Percentiles rank a stretch among this genome's conserved stretches.
Conservation (phyloP, 1,140 invertebrate genomes). For the Dufourea novaeangliae region DNA sequence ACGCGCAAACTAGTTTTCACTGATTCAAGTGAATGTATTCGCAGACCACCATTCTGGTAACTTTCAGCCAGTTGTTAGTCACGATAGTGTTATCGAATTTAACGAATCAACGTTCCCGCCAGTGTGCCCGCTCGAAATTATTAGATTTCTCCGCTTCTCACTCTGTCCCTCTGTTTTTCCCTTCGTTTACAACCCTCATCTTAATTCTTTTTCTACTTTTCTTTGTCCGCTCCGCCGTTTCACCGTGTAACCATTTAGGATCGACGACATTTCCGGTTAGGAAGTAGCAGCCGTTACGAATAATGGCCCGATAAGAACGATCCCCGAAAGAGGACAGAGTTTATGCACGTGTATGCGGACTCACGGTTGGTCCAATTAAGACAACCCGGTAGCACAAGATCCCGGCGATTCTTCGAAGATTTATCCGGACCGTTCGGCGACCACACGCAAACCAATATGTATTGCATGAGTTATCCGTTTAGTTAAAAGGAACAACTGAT, state of each 20-base stretch:
- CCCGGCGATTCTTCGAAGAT: conserved; percentile 54
- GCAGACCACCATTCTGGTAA: background rate
- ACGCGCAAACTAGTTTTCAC: background rate
- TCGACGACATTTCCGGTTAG: conserved; percentile 65
- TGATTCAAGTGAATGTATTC: background rate
- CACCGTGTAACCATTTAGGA: conserved; percentile 63
- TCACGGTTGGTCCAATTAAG: conserved; percentile 71
- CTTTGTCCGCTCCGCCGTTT: conserved; percentile 14
- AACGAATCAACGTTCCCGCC: conserved; percentile 49
- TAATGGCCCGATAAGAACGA: conserved; percentile 70
- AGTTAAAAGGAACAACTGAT: background rate
- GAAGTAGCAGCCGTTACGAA: conserved; percentile 65
- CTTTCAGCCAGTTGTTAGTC: background rate
- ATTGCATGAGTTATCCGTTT: background rate
- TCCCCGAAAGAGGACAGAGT: conserved; percentile 58
- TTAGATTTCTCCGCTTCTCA: conserved; percentile 28
- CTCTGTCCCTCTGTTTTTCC: background rate
- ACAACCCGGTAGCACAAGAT: conserved; percentile 48
- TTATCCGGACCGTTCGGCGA: conserved; percentile 39
- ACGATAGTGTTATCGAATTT: conserved; percentile 50
- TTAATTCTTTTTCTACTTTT: conserved; percentile 10
- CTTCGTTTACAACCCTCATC: background rate
- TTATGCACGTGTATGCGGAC: conserved; percentile 23
- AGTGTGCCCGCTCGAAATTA: conserved; percentile 54
- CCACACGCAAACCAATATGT: conserved; percentile 55